Conservation (phyloP, 2,797 vertebrate genomes). For the Parauchenoglanis ngamensis region DNA sequence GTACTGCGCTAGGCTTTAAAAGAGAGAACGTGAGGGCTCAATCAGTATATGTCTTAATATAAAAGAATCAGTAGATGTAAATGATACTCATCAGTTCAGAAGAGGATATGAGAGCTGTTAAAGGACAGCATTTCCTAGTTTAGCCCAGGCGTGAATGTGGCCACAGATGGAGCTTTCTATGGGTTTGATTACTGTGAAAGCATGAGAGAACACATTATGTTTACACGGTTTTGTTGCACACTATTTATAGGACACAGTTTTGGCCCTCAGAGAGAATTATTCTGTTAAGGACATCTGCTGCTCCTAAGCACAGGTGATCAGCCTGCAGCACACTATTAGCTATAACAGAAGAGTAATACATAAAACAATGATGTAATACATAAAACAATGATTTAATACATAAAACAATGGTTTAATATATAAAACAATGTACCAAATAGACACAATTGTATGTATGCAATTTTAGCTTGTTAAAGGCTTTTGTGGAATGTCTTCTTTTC, state of each 20-base stretch:
- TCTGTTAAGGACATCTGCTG: constrained; percentile 56
- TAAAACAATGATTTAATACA: not conserved
- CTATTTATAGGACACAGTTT: constrained; percentile 57
- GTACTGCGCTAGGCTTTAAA: not conserved
- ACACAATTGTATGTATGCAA: not conserved
- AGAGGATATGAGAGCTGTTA: constrained; percentile 41
- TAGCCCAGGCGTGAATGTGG: constrained; percentile 35
- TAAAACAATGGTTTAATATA: not conserved
- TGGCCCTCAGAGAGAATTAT: constrained; percentile 44
- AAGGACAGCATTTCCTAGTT: constrained; percentile 42
- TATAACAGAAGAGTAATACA: not conserved
- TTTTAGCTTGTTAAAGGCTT: not conserved
- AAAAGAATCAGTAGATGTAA: constrained; percentile 47
- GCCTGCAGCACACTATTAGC: constrained; percentile 27
- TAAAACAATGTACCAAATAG: not conserved
- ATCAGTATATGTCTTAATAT: constrained; percentile 42
- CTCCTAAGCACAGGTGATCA: constrained; percentile 38
- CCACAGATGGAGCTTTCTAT: constrained; percentile 54
- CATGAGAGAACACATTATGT: constrained; percentile 58
- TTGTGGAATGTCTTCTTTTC: not conserved
- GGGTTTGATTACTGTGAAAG: constrained; percentile 53
- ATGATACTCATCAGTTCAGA: constrained; percentile 26
- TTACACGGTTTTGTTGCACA: constrained; percentile 55
- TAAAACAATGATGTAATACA: not conserved
- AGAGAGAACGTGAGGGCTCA: not conserved